Evolutionary conservation across 2,888 invertebrate species (phyloP), one percentile per base, ranked within the genome.

Genomic region (Monoplex corrugatus): DNA sequence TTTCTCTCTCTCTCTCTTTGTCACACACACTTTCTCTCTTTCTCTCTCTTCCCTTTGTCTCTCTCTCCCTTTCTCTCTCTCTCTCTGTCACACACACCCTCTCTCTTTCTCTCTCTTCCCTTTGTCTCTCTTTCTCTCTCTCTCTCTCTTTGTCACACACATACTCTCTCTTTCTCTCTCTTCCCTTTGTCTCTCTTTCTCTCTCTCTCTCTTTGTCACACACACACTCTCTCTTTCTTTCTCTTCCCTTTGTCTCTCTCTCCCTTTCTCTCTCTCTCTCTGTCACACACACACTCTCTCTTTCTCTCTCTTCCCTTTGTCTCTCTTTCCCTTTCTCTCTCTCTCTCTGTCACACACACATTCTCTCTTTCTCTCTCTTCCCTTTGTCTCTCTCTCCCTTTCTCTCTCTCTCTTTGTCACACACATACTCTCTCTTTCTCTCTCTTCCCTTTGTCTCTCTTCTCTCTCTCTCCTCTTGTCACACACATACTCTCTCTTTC

Each of bases 1-100:
- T 32, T 78, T 32, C 78, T 32, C 78, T 32, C 78, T 78, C 78
- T 78, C 78, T 32, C 38, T 32, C 78, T 32, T 78, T n/a, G n/a
- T n/a, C n/a, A n/a, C n/a, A n/a, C n/a, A n/a, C n/a, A n/a, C 78
- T 78, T 35, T 78, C 78, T 78, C 38, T 78, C n/a, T n/a, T 40
- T 32, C 78, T 78, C 78, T 78, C 23, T 23, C 23, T 32, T n/a
- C 40, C 16, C 78, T 32, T 35, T 78, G 35, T 78, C 78, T 35
- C 35, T 78, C 78, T 78, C 35, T 32, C 35, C 23, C 78, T 78
- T 35, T 78, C 6, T 32, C 35, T 32, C 78, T 32, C 78, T 32
- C 78, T 78, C 78, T 78, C 78, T 78, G 35, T 32, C 78, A 5
- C 35, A 5, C 35, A 5, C 35, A 5, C n/a, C 35, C n/a, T 16